A percentile compares a stretch with the other conserved stretches of the same genome.
phyloP scores from a whole-genome alignment of 2,113 vertebrate genomes.

The Diadophis punctatus region DNA sequence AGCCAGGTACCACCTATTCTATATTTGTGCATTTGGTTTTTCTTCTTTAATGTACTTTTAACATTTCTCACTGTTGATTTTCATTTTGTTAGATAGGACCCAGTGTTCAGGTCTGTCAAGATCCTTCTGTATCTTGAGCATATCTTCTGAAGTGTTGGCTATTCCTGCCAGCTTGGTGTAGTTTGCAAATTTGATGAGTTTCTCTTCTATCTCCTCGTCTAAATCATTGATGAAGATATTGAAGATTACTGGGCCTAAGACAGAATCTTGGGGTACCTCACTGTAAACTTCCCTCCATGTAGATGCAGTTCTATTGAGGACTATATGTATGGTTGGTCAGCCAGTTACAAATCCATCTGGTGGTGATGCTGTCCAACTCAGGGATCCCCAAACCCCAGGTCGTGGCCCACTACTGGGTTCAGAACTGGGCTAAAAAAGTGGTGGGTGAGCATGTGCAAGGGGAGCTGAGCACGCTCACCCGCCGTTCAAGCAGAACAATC shows the following conservation, averaged over 20 bases:
- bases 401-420: background rate
- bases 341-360: background rate
- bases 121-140: background rate
- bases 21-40: background rate
- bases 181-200: background rate
- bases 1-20: background rate
- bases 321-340: background rate
- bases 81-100: background rate
- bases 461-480: background rate
- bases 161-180: background rate
- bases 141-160: background rate
- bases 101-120: background rate
- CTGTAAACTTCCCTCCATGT: background rate
- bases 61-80: background rate
- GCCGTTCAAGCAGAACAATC: background rate
- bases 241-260: background rate
- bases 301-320: background rate
- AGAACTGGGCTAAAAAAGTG: background rate
- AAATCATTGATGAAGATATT: background rate
- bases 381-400: background rate
- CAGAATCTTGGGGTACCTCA: background rate
- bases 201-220: background rate
- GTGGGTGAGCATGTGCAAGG: background rate
- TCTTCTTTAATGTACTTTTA: background rate
- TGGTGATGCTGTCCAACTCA: background rate